Evolutionary conservation across 2,113 vertebrate genomes (phyloP).

Genomic region (Amblyopsis rosae): DNA sequence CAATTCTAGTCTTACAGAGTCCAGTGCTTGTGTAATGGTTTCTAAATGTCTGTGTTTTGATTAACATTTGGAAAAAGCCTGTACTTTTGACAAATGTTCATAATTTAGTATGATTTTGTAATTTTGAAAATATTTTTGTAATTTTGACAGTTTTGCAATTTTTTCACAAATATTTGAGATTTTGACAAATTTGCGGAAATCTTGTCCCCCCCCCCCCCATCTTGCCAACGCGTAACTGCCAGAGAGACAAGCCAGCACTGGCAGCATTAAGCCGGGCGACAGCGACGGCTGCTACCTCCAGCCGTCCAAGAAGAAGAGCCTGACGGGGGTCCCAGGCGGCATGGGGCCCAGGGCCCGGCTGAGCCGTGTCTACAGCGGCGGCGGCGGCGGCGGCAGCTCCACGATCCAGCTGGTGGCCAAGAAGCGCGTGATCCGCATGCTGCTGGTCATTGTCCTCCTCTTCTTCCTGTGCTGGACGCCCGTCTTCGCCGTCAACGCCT

Average conservation of each 20-base stretch:
- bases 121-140: no score
- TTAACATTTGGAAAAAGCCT: no score
- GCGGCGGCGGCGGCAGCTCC: slow-evolving; percentile 82
- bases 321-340: not conserved
- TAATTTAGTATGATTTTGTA: no score
- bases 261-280: slow-evolving; percentile 77
- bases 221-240: slow-evolving; percentile 9
- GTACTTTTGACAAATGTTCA: no score
- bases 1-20: not conserved
- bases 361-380: slow-evolving; percentile 69
- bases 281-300: slow-evolving; percentile 90
- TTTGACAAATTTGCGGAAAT: not conserved
- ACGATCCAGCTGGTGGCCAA: slow-evolving; percentile 90
- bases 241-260: slow-evolving; percentile 81
- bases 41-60: no score
- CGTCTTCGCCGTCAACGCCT: slow-evolving; percentile 91
- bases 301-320: slow-evolving; percentile 66
- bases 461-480: slow-evolving; percentile 99
- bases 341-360: slow-evolving; percentile 45
- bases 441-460: slow-evolving; percentile 92
- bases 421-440: slow-evolving; percentile 96
- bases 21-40: no score
- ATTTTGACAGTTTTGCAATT: no score
- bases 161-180: no score
- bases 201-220: not conserved